Conservation (phyloP, 2,797 vertebrate genomes). For the Crotalus adamanteus region DNA sequence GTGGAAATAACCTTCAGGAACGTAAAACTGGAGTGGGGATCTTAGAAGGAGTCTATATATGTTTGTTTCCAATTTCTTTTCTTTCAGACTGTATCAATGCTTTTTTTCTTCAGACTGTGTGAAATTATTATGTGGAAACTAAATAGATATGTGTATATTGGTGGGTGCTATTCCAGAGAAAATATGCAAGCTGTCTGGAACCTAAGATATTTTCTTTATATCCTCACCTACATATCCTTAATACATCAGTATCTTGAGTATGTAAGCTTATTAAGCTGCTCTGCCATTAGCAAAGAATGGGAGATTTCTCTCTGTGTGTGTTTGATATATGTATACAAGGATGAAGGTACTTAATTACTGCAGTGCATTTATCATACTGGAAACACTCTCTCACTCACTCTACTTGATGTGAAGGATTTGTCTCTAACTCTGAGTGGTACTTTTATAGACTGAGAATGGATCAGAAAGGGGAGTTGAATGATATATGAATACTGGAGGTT, state of each 20-base stretch:
- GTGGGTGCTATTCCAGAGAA: neutral
- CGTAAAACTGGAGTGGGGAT: neutral
- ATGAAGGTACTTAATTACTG: neutral
- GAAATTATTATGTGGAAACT: neutral
- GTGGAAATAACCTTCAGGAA: neutral
- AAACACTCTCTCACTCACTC: neutral
- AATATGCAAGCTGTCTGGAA: neutral
- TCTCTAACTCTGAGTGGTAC: neutral
- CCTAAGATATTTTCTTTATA: neutral
- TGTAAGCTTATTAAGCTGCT: neutral
- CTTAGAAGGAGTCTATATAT: neutral
- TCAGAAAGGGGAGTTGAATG: neutral
- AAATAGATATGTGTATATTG: neutral
- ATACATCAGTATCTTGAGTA: neutral
- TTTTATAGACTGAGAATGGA: neutral
- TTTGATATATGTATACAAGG: neutral
- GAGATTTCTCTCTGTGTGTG: neutral
- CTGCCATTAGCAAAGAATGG: neutral
- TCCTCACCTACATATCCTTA: neutral
- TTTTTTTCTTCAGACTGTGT: neutral
- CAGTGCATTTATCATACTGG: neutral
- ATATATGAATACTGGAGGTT: neutral
- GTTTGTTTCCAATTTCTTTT: neutral
- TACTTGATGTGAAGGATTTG: neutral
- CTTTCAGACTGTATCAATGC: no score